phyloP scores from a whole-genome alignment of 2,797 vertebrate species.

The Typhlichthys subterraneus region DNA sequence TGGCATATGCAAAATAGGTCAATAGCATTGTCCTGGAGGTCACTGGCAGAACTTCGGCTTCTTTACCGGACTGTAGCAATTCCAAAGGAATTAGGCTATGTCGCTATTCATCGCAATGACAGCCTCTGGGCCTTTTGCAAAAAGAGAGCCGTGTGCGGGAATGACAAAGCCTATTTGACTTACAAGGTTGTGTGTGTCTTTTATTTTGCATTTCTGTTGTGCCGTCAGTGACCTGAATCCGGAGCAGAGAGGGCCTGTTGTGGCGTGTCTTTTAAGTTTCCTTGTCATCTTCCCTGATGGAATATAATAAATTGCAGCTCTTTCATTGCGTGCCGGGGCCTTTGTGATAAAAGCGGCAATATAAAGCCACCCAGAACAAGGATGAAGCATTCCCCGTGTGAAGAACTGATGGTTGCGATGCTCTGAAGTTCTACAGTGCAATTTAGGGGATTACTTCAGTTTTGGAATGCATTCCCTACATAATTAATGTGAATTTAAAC shows the following conservation, averaged over 20 bases:
- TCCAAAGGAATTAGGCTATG: slow-evolving; percentile 78
- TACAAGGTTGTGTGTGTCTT: slow-evolving; percentile 78
- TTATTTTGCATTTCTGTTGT: slow-evolving; percentile 55
- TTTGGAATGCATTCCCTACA: too few relatives aligned
- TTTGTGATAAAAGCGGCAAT: slow-evolving; percentile 17
- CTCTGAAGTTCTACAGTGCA: background rate
- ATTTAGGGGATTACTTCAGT: too few relatives aligned
- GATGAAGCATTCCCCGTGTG: slow-evolving; percentile 3
- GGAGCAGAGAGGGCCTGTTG: slow-evolving; percentile 55
- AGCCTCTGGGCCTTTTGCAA: slow-evolving; percentile 70
- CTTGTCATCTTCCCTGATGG: background rate
- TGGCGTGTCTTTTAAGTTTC: slow-evolving; percentile 28
- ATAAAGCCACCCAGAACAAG: slow-evolving; percentile 7
- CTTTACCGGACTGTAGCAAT: slow-evolving; percentile 78
- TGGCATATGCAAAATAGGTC: slow-evolving; percentile 82
- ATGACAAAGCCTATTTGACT: slow-evolving; percentile 82
- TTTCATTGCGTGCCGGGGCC: slow-evolving; percentile 4
- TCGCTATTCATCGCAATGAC: slow-evolving; percentile 76
- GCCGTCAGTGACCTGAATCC: slow-evolving; percentile 67
- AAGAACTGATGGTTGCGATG: slow-evolving; percentile 4
- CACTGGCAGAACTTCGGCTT: slow-evolving; percentile 74
- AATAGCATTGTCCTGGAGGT: slow-evolving; percentile 80
- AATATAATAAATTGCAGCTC: background rate
- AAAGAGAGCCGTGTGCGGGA: slow-evolving; percentile 71
- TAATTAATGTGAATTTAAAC: too few relatives aligned